Conservation (phyloP, 30 jellyfish, hydroid and myxozoan genomes). For the Morbakka virulenta region DNA sequence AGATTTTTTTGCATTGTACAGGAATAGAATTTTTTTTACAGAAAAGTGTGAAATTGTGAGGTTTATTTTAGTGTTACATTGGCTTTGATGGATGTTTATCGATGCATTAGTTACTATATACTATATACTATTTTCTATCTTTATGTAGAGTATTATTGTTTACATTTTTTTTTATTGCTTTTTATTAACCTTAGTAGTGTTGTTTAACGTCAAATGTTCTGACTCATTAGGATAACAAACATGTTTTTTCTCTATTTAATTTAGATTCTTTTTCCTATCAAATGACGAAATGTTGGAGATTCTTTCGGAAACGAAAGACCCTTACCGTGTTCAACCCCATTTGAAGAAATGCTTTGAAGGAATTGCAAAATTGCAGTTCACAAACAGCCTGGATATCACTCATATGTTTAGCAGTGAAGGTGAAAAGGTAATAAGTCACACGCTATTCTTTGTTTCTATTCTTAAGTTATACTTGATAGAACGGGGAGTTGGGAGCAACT, state of each 20-base stretch:
- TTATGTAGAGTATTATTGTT: no score
- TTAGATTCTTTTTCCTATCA: conserved; percentile 90
- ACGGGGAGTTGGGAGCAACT: no score
- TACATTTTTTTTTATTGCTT: background rate
- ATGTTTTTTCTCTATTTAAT: background rate
- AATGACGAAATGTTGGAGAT: conserved; percentile 96
- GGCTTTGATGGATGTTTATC: no score
- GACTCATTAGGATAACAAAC: background rate
- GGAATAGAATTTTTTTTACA: no score
- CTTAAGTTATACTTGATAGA: no score
- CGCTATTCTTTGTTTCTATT: no score
- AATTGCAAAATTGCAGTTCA: conserved; percentile 91
- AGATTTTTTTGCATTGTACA: no score
- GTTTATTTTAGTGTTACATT: no score
- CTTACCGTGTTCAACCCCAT: conserved; percentile 97
- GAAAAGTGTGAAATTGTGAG: no score
- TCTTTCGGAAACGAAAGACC: conserved; percentile 92
- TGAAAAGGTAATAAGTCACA: no score
- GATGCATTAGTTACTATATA: no score
- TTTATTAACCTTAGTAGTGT: background rate
- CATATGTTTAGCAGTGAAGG: conserved; percentile 97
- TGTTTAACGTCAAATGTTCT: background rate
- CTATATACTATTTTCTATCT: no score
- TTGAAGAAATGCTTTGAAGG: conserved; percentile 98
- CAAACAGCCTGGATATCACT: conserved; percentile 85